A percentile compares a stretch with the other conserved stretches of the same genome.
phyloP scores from a whole-genome alignment of 2,888 invertebrate genomes.

The Aphodius granarius region DNA sequence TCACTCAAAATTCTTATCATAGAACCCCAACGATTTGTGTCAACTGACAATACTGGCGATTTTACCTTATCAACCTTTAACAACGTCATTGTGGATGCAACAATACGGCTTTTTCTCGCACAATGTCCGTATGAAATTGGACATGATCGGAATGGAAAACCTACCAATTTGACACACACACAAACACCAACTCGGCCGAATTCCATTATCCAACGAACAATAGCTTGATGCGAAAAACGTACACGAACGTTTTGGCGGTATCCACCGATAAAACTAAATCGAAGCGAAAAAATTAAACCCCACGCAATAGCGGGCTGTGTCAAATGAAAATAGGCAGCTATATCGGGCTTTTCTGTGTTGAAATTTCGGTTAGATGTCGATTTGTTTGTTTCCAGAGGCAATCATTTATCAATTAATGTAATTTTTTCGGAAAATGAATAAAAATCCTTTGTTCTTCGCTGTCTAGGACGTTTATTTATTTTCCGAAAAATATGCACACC shows the following conservation, averaged over 20 bases:
- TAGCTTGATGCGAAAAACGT: not conserved
- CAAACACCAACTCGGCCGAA: not conserved
- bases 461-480: too few relatives aligned
- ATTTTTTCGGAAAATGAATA: too few relatives aligned
- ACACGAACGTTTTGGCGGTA: not conserved
- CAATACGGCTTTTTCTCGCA: not conserved
- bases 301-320: not conserved
- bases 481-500: too few relatives aligned
- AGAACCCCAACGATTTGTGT: too few relatives aligned
- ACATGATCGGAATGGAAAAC: not conserved
- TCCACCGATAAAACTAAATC: not conserved
- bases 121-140: not conserved
- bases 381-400: not conserved
- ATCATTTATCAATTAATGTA: not conserved
- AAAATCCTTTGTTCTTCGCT: too few relatives aligned
- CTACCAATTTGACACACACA: not conserved
- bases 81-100: not conserved
- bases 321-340: not conserved
- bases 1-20: too few relatives aligned
- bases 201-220: not conserved
- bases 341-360: not conserved
- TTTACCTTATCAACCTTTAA: too few relatives aligned
- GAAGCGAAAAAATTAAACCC: not conserved
- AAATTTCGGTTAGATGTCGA: not conserved
- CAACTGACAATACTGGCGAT: too few relatives aligned